Conservation (phyloP, 2,888 invertebrate species). For the Brachypterus glaber region DNA sequence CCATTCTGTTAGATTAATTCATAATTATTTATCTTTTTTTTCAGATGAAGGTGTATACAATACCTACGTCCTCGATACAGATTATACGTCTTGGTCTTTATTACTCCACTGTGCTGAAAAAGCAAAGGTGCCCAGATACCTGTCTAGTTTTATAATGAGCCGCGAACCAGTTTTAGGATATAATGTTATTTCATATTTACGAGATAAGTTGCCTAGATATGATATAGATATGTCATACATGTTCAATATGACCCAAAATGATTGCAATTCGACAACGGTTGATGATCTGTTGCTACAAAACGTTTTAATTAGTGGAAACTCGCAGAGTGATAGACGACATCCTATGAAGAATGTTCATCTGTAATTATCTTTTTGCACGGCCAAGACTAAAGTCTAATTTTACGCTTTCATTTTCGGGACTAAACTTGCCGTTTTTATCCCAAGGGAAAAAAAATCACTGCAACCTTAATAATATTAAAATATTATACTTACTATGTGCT, state of each 20-base stretch:
- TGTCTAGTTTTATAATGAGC: constrained; percentile 75
- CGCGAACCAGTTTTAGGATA: constrained; percentile 49
- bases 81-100: constrained; percentile 73
- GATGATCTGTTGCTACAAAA: constrained; percentile 33
- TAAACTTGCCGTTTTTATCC: no score
- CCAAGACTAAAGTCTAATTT: no score
- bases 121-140: constrained; percentile 64
- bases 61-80: constrained; percentile 76
- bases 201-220: constrained; percentile 68
- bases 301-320: constrained; percentile 26
- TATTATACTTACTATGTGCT: no score
- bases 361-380: no score
- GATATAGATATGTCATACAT: constrained; percentile 79
- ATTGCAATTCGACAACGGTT: constrained; percentile 47
- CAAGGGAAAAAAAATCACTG: no score
- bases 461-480: no score
- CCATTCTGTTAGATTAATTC: no score
- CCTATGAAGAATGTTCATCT: constrained; percentile 41
- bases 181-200: constrained; percentile 66
- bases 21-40: constrained; percentile 25
- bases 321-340: constrained; percentile 35
- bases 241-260: constrained; percentile 69
- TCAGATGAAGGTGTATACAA: constrained; percentile 82
- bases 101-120: constrained; percentile 82
- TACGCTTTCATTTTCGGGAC: no score